phyloP scores from a whole-genome alignment of 2,888 invertebrate species.

The Melanophora roralis region DNA sequence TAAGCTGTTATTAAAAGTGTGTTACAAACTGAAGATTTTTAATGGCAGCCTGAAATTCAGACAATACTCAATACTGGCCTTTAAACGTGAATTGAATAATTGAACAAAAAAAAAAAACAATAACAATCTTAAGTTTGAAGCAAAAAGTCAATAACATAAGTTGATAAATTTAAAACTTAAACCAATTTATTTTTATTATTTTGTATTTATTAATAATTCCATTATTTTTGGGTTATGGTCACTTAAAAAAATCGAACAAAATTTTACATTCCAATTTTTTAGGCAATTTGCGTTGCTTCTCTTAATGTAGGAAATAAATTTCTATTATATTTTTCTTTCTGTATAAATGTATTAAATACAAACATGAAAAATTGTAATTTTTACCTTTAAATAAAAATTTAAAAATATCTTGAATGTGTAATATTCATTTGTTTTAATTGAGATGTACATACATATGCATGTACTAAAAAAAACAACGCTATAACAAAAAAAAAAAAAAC shows the following conservation, averaged over 20 bases:
- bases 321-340: conserved; percentile 20
- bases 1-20: too few relatives aligned
- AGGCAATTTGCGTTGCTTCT: conserved; percentile 17
- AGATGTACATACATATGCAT: too few relatives aligned
- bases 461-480: neutral
- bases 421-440: conserved; percentile 6
- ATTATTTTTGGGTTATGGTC: conserved; percentile 38
- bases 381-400: conserved; percentile 54
- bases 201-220: neutral
- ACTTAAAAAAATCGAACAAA: neutral
- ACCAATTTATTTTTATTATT: conserved; percentile 15
- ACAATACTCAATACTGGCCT: too few relatives aligned
- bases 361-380: conserved; percentile 34
- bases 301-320: conserved; percentile 25
- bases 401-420: too few relatives aligned
- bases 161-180: conserved; percentile 25
- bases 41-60: neutral
- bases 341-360: conserved; percentile 45
- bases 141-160: conserved; percentile 42
- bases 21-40: too few relatives aligned
- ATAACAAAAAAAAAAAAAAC: neutral
- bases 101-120: too few relatives aligned
- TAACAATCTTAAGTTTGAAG: too few relatives aligned
- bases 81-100: too few relatives aligned
- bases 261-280: conserved; percentile 55